Conservation (phyloP, 1,140 invertebrate species). For the Adoxophyes honmai region DNA sequence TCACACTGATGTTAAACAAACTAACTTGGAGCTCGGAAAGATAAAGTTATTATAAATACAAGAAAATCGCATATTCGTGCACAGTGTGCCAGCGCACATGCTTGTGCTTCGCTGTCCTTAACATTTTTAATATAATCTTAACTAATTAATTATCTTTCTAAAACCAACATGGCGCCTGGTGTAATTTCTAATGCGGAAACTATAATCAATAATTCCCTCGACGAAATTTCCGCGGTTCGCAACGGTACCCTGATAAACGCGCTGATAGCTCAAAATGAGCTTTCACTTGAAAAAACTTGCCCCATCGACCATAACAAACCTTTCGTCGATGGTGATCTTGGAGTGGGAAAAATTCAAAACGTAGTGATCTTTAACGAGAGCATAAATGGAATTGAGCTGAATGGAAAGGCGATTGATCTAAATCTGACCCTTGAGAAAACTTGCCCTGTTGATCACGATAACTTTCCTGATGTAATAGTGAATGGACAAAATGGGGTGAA, state of each 20-base stretch:
- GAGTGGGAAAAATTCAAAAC: neutral
- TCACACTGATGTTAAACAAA: neutral
- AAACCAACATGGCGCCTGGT: slow-evolving; percentile 58
- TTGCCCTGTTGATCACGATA: neutral
- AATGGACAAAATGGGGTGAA: slow-evolving; percentile 1
- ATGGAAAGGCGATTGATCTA: neutral
- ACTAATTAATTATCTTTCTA: neutral
- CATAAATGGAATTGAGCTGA: neutral
- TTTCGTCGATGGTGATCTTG: neutral
- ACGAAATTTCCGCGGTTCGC: slow-evolving; percentile 25
- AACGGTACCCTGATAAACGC: slow-evolving; percentile 35
- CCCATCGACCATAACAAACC: slow-evolving; percentile 38
- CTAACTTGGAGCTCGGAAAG: slow-evolving; percentile 23
- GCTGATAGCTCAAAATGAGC: slow-evolving; percentile 20
- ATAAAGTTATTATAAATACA: slow-evolving; percentile 68
- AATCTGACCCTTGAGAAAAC: neutral
- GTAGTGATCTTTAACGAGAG: neutral
- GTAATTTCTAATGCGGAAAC: slow-evolving; percentile 50
- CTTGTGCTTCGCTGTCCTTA: slow-evolving; percentile 28
- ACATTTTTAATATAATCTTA: slow-evolving; percentile 20
- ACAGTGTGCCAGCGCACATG: slow-evolving; percentile 47
- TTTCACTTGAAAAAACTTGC: slow-evolving; percentile 33
- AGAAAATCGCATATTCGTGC: slow-evolving; percentile 39
- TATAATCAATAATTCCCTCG: slow-evolving; percentile 39
- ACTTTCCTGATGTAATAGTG: neutral